Evolutionary conservation across 2,113 vertebrate species (phyloP), one percentile per base, ranked within the genome.

Genomic region (Hyla sarda): DNA sequence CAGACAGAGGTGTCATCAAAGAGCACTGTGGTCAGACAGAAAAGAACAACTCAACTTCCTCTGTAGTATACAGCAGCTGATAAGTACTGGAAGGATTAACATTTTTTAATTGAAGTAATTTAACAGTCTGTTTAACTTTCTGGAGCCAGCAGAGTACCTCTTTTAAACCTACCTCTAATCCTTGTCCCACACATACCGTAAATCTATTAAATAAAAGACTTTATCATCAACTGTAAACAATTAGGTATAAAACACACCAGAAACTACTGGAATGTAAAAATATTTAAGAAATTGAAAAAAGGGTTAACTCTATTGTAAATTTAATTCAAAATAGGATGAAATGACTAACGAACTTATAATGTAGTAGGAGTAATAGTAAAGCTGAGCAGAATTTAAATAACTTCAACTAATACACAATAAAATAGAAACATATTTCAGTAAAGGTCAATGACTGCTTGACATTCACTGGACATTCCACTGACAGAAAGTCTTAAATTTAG

Each of bases 361-460:
- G 17, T 41, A 37, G 8, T 71, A 71, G 67, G 32, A 23, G 32
- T 34, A 9, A 1, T 30, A 69, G 16, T 69, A 10, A 37, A 37
- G 34, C 67, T 23, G 12, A 71, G 34, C 19, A 54, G 48, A 14
- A 77, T 32, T 77, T 17, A 3, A 77, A 77, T 21, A 30, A 50
- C 14, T 32, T 5, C 28, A 76, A 25, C 7, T 21, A 54, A 45
- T 32, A 2, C 19, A 54, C 17, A 30, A 54, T 32, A 32, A 77
- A 30, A 32, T 77, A 77, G 5, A 52, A 52, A 69, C 67, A 11
- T 19, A 71, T 71, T 54, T 77, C 74, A 52, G 74, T 30, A 54
- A 77, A 77, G 74, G 25, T 77, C 47, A 54, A 21, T 54, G 47
- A 23, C 74, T 77, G 74, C 30, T 77, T 77, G 48, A 52, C 47